These are phyloP conservation scores for Phrynosoma platyrhinos DNA, from an alignment of 2,113 vertebrate genomes.

Conservation along the genomic window DNA sequence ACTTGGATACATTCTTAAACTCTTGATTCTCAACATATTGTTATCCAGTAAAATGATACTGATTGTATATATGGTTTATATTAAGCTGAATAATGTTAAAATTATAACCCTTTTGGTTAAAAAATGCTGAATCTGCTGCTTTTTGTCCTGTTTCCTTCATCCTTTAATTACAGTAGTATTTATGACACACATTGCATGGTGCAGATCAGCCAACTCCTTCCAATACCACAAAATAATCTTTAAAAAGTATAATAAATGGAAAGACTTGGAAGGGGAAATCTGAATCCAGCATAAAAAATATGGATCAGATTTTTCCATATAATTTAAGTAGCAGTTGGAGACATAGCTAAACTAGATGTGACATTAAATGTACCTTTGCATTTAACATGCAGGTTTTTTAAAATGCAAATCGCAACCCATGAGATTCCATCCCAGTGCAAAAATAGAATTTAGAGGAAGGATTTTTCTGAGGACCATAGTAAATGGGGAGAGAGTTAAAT, in stretches of 20 bases:
- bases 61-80: constrained; percentile 61
- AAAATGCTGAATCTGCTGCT: constrained; percentile 58
- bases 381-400: neutral
- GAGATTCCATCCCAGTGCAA: neutral
- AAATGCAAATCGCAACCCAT: neutral
- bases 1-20: constrained; percentile 46
- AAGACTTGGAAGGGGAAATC: constrained; percentile 1
- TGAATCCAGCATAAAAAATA: constrained; percentile 3
- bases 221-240: constrained; percentile 33
- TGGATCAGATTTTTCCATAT: neutral
- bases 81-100: constrained; percentile 53
- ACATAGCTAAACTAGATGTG: neutral
- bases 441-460: neutral
- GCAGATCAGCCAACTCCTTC: constrained; percentile 51
- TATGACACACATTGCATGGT: constrained; percentile 51
- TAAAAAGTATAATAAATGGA: constrained; percentile 39
- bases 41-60: constrained; percentile 46
- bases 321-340: neutral
- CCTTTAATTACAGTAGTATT: constrained; percentile 47
- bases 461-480: neutral
- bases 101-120: constrained; percentile 53
- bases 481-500: neutral
- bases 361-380: neutral
- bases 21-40: constrained; percentile 41
- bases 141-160: constrained; percentile 38